Conservation (phyloP, 2,888 invertebrate species). For the Dasypolia templi region DNA sequence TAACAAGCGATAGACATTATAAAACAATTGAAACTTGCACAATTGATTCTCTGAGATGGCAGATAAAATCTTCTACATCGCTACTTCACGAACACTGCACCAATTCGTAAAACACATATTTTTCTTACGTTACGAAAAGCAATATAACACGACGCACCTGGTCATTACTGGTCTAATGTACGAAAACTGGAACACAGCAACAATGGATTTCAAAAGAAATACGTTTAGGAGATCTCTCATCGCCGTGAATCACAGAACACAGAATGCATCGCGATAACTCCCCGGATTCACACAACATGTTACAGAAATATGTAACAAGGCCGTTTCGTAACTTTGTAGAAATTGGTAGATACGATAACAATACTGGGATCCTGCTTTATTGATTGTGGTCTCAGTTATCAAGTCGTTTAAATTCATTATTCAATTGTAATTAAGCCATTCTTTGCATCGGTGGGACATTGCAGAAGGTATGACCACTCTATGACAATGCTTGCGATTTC, state of each 20-base stretch:
- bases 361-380: constrained; percentile 41
- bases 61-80: constrained; percentile 25
- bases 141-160: constrained; percentile 47
- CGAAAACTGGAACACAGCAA: constrained; percentile 61
- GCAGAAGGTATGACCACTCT: not conserved
- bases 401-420: constrained; percentile 9
- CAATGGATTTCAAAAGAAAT: constrained; percentile 70
- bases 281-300: constrained; percentile 64
- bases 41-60: constrained; percentile 18
- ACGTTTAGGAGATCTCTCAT: constrained; percentile 58
- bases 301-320: constrained; percentile 63
- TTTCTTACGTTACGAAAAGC: constrained; percentile 54
- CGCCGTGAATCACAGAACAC: constrained; percentile 58
- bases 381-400: constrained; percentile 26
- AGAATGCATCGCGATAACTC: constrained; percentile 52
- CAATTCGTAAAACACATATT: constrained; percentile 38
- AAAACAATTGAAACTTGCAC: constrained; percentile 35
- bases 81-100: constrained; percentile 4
- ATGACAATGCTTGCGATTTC: not conserved
- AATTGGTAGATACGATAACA: constrained; percentile 35
- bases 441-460: not conserved
- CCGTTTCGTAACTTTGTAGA: constrained; percentile 44
- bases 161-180: constrained; percentile 50
- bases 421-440: constrained; percentile 9
- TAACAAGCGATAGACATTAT: constrained; percentile 15